Evolutionary conservation across 23 tunicate species (phyloP).

Genomic region (Corella eumyota): DNA sequence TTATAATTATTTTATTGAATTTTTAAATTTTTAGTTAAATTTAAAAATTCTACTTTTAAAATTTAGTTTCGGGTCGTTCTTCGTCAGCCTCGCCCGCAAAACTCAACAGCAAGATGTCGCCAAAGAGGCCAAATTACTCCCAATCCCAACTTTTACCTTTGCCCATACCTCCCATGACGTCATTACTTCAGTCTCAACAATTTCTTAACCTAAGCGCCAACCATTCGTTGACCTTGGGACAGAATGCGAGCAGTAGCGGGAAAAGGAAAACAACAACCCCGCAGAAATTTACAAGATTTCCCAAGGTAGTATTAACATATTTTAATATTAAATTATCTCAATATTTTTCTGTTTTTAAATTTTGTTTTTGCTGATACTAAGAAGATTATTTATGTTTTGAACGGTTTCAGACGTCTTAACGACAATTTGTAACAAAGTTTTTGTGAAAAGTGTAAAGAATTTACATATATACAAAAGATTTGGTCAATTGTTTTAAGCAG

Average conservation of each 20-base stretch:
- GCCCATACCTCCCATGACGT: neutral
- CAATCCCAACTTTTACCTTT: neutral
- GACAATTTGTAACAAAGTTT: no score
- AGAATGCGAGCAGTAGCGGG: constrained; percentile 44
- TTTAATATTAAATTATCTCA: no score
- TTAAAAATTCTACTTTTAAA: no score
- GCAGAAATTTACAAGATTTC: constrained; percentile 62
- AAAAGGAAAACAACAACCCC: constrained; percentile 81
- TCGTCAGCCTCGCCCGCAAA: neutral
- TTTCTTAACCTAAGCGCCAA: constrained; percentile 4
- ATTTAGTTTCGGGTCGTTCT: no score
- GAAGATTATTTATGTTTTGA: no score
- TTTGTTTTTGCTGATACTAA: no score
- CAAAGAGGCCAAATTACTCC: neutral
- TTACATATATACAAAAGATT: no score
- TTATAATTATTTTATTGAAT: no score
- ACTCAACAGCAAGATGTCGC: neutral
- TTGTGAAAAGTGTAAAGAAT: no score
- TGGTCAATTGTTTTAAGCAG: no score
- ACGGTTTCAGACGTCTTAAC: constrained; percentile 6
- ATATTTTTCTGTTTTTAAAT: no score
- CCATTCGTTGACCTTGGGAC: neutral
- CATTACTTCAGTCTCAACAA: constrained; percentile 21
- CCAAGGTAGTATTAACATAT: constrained; percentile 3
- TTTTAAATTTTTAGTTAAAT: no score